Conservation (phyloP, 2,888 invertebrate genomes). For the Brenthis ino region DNA sequence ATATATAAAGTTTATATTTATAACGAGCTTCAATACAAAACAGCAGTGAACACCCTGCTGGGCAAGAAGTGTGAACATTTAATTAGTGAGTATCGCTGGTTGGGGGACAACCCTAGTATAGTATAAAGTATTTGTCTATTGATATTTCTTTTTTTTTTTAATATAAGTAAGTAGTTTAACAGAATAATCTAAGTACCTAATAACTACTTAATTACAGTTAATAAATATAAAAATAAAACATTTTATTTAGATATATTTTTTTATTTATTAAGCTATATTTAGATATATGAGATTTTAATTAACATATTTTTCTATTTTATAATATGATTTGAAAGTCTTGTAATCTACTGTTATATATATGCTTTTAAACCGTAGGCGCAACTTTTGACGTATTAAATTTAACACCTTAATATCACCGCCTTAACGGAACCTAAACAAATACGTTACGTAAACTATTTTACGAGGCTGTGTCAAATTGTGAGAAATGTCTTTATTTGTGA, state of each 20-base stretch:
- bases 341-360: neutral
- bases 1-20: constrained; percentile 5
- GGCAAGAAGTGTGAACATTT: constrained; percentile 77
- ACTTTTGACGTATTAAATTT: constrained; percentile 47
- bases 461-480: constrained; percentile 61
- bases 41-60: constrained; percentile 60
- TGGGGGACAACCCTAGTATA: constrained; percentile 57
- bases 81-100: constrained; percentile 63
- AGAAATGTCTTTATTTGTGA: constrained; percentile 69
- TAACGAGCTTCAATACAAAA: constrained; percentile 48
- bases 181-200: no score
- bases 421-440: constrained; percentile 53
- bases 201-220: no score
- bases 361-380: constrained; percentile 29
- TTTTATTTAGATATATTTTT: constrained; percentile 2
- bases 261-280: neutral
- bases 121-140: neutral
- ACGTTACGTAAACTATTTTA: constrained; percentile 57
- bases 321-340: neutral
- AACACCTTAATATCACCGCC: constrained; percentile 47
- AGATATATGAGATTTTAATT: neutral
- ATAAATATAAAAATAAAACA: neutral
- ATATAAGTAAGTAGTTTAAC: neutral
- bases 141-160: neutral
- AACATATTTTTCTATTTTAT: neutral